These are phyloP conservation scores for Amorpha juglandis DNA, from an alignment of 2,888 invertebrate species.

Conservation along the genomic window DNA sequence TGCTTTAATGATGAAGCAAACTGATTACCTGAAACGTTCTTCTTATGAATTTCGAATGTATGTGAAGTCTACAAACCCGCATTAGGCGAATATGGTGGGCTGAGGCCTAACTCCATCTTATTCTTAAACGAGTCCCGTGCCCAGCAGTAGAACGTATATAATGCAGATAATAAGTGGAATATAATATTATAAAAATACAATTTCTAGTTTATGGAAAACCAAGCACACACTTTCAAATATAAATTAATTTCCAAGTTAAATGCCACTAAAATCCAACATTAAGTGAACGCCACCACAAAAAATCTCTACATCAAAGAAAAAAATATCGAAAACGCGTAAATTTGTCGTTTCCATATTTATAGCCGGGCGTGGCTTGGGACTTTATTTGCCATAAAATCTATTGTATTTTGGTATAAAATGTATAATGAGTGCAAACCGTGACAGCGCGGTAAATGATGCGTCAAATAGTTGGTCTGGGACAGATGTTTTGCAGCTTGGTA, in stretches of 20 bases:
- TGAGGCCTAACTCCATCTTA: no score
- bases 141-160: no score
- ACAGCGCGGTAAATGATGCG: constrained; percentile 70
- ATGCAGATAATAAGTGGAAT: no score
- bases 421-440: constrained; percentile 80
- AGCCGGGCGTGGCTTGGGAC: constrained; percentile 65
- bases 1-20: no score
- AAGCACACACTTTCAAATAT: not conserved
- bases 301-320: not conserved
- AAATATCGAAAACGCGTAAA: constrained; percentile 28
- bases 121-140: no score
- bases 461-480: constrained; percentile 54
- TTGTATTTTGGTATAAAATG: constrained; percentile 74
- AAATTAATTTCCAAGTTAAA: not conserved
- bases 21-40: no score
- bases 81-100: no score
- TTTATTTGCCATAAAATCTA: constrained; percentile 80
- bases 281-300: not conserved
- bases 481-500: constrained; percentile 62
- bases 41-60: no score
- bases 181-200: no score
- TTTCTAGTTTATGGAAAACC: no score
- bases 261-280: not conserved
- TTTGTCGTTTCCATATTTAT: constrained; percentile 54
- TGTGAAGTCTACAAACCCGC: no score